A percentile compares a stretch with the other conserved stretches of the same genome.
phyloP scores from a whole-genome alignment of 2,888 invertebrate species.

The Troides oblongomaculatus region DNA sequence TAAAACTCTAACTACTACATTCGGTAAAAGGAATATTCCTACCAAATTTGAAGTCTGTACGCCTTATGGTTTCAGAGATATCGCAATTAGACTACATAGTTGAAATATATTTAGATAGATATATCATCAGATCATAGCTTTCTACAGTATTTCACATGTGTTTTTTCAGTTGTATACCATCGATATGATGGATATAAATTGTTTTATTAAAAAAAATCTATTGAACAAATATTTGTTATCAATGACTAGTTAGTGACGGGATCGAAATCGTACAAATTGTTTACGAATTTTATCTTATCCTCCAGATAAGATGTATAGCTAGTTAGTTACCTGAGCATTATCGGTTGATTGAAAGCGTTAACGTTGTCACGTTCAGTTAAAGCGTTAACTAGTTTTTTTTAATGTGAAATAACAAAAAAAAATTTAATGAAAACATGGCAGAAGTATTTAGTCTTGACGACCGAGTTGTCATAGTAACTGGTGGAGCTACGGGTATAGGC shows the following conservation, averaged over 20 bases:
- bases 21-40: no score
- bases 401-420: not conserved
- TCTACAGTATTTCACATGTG: no score
- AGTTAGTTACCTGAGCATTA: slow-evolving; percentile 2
- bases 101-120: no score
- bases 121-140: no score
- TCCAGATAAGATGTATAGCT: slow-evolving; percentile 11
- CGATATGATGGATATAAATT: no score
- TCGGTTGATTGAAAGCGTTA: not conserved
- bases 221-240: no score
- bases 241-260: not conserved
- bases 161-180: no score
- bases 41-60: no score
- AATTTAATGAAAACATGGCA: slow-evolving; percentile 1
- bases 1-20: no score
- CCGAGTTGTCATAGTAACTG: slow-evolving; percentile 48
- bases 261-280: slow-evolving; percentile 16
- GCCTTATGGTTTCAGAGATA: no score
- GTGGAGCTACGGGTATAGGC: slow-evolving; percentile 51
- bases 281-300: slow-evolving; percentile 29
- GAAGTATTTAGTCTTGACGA: slow-evolving; percentile 26
- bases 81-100: no score
- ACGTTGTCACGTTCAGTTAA: slow-evolving; percentile 1
- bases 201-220: no score
- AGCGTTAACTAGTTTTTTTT: not conserved